Evolutionary conservation across 2,888 invertebrate genomes (phyloP), one percentile per base, ranked within the genome.

Genomic region (Anaspis maculata): DNA sequence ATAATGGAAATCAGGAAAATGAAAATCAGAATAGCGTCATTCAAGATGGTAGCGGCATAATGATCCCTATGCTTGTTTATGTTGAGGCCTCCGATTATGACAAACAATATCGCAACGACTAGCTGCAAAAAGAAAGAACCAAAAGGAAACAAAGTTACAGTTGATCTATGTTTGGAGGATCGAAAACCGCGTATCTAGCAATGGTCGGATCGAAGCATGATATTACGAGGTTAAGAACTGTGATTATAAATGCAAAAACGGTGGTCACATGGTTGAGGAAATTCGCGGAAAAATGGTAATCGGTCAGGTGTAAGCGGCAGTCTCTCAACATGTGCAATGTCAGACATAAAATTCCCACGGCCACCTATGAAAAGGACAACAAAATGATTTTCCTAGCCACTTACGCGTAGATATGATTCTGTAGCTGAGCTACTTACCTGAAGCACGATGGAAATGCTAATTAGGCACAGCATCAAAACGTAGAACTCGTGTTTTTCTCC

Each of bases 401-500:
- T n/a, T n/a, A 13, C 15, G 25, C 7, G 13, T 16, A 25, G 3
- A 13, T 26, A 23, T 27, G 5, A 10, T 12, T 10, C n/a, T n/a
- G n/a, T n/a, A n/a, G n/a, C n/a, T n/a, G n/a, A 9, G 9, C 28
- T 45, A 55, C 53, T 62, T 66, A 90, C 89, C 84, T 91, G 91
- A 41, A 91, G 67, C 13, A 84, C 75, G 40, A 91, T 87, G 5
- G 89, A 90, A 16, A 83, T 71, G 29, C 80, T 79, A 42, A 91
- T 88, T 32, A 90, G 72, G 10, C 76, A 75, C 9, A 91, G 67
- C 71, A 90, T 80, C 21, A 88, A 66, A 24, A 78, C 78, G 62
- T 89, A 91, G 67, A 90, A 90, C 64, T 88, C 85, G 62, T 90
- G 87, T 54, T 81, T 78, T 24, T 82, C 77, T 3, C 88, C 88